Conservation (phyloP, 37 sponge, comb jelly and placozoan genomes). For the Aphrocallistes beatrix region DNA sequence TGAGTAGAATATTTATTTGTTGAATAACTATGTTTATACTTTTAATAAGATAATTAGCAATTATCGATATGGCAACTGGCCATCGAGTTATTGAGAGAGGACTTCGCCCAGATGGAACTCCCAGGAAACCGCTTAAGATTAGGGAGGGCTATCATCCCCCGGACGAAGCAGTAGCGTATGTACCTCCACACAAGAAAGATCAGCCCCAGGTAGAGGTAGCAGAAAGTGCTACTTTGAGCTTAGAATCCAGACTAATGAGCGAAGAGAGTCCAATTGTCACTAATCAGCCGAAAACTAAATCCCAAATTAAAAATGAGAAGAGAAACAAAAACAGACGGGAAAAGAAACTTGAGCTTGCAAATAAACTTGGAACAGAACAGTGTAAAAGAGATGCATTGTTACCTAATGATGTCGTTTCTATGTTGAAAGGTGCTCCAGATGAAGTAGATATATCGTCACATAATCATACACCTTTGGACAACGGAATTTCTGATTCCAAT, state of each 20-base stretch:
- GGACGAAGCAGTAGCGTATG: slow-evolving; percentile 71
- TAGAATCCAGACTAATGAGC: background rate
- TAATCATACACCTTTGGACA: too few species aligned
- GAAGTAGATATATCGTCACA: too few species aligned
- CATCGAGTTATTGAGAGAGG: background rate
- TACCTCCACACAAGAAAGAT: background rate
- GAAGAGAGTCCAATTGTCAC: background rate
- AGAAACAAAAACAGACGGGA: background rate
- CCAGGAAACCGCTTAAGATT: slow-evolving; percentile 63
- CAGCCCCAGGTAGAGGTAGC: background rate
- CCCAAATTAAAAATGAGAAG: slow-evolving; percentile 10
- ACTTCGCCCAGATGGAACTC: slow-evolving; percentile 60
- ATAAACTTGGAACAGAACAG: too few species aligned
- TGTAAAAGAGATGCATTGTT: too few species aligned
- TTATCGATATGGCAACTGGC: background rate
- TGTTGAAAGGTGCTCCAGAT: too few species aligned
- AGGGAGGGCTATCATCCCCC: slow-evolving; percentile 76
- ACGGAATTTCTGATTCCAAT: too few species aligned
- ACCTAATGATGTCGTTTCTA: too few species aligned
- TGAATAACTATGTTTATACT: too few species aligned
- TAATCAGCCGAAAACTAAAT: background rate
- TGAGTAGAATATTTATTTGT: too few species aligned
- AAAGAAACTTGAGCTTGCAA: background rate
- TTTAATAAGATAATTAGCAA: too few species aligned
- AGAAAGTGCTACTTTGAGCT: too few species aligned